These are phyloP conservation scores for Hirtodrosophila alboralis DNA, from an alignment of 2,888 invertebrate species.

Conservation along the genomic window DNA sequence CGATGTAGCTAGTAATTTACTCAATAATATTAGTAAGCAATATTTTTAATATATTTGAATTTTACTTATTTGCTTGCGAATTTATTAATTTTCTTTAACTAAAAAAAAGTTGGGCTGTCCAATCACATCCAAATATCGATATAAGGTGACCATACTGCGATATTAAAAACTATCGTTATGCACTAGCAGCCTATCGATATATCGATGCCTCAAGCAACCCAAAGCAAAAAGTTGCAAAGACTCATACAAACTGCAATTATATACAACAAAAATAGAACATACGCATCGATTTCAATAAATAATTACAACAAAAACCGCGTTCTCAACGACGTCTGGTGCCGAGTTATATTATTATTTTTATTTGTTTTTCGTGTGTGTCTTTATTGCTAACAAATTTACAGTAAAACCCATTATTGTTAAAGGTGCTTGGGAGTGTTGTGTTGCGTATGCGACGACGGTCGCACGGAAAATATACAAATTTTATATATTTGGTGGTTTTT, in stretches of 20 bases:
- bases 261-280: slow-evolving; percentile 26
- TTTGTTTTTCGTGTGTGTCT: slow-evolving; percentile 42
- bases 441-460: slow-evolving; percentile 28
- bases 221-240: slow-evolving; percentile 11
- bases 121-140: slow-evolving; percentile 12
- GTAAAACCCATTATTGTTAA: slow-evolving; percentile 21
- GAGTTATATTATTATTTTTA: slow-evolving; percentile 48
- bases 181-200: neutral
- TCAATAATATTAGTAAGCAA: no score
- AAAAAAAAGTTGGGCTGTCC: no score
- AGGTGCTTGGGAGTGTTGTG: slow-evolving; percentile 34
- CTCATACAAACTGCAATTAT: slow-evolving; percentile 27
- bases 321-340: slow-evolving; percentile 38
- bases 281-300: slow-evolving; percentile 36
- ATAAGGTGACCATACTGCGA: no score
- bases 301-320: slow-evolving; percentile 41
- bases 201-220: slow-evolving; percentile 18
- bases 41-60: no score
- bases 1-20: no score
- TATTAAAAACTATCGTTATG: neutral
- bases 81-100: no score
- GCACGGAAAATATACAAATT: slow-evolving; percentile 9
- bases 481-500: slow-evolving; percentile 14
- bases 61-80: no score
- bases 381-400: slow-evolving; percentile 16